A percentile compares a stretch with the other conserved stretches of the same genome.
These are phyloP conservation scores for Oophaga pumilio DNA, from an alignment of 2,113 vertebrate species.

Conservation along the genomic window DNA sequence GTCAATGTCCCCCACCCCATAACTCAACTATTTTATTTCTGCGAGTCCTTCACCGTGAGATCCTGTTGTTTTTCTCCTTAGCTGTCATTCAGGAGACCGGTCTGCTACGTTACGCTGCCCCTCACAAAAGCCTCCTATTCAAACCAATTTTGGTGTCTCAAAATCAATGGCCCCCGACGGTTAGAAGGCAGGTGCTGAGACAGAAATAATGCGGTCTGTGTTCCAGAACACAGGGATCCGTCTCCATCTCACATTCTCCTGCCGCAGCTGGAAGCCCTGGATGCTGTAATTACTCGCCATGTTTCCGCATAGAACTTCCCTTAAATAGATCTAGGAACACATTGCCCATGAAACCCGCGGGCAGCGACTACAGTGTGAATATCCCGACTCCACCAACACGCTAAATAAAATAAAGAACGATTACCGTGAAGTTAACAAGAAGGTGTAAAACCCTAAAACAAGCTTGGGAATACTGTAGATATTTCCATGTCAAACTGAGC, in stretches of 20 bases:
- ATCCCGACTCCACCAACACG: neutral
- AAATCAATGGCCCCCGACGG: slow-evolving; percentile 43
- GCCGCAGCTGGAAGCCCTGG: slow-evolving; percentile 28
- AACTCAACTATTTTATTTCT: neutral
- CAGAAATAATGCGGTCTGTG: slow-evolving; percentile 34
- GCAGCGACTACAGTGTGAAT: neutral
- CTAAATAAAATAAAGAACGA: neutral
- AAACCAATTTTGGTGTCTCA: slow-evolving; percentile 28
- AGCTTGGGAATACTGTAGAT: neutral
- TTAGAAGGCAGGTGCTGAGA: slow-evolving; percentile 19
- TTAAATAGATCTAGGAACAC: slow-evolving; percentile 41
- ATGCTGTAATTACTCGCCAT: slow-evolving; percentile 47
- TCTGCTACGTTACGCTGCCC: neutral
- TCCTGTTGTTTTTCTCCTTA: neutral
- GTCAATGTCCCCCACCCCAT: neutral
- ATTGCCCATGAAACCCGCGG: slow-evolving; percentile 2
- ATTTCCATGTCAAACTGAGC: neutral
- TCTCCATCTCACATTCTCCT: slow-evolving; percentile 36
- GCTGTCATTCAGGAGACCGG: neutral
- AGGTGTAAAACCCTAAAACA: neutral
- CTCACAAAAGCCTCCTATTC: slow-evolving; percentile 42
- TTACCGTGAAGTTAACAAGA: neutral
- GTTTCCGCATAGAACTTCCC: slow-evolving; percentile 5
- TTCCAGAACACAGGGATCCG: slow-evolving; percentile 13
- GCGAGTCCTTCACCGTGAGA: neutral